Base-by-base conservation (phyloP, 2,113 vertebrate species). In the Ctenodactylus gundi region DNA sequence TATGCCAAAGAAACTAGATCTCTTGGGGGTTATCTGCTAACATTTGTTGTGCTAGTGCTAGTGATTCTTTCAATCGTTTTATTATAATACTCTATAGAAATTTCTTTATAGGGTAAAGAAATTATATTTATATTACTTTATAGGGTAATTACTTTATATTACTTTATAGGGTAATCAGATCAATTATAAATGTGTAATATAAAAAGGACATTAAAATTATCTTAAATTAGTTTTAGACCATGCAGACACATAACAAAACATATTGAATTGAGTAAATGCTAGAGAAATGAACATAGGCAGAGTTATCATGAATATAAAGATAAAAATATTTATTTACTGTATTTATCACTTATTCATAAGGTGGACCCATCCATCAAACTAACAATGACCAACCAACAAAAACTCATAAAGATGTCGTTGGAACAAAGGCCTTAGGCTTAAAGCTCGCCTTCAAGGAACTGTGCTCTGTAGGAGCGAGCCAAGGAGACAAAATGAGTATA, bases 201-300 rank as follows among this genome's bases (percentile, higher is more conserved):
- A 58, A 73, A 78, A 93, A 89, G 46, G 34, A 82, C 12, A 44
- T 51, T 64, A 18, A 21, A 87, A 86, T 90, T 18, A 91, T 70
- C 23, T 15, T 93, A 44, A 93, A 85, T 88, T 86, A 34, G 6
- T 77, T 89, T 83, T 78, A n/a, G 94, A 31, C 34, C 51, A 78
- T 20, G 78, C 0, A 72, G 34, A 87, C 20, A 78, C 27, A 57
- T 27, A 64, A 77, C 21, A 39, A 46, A 67, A 85, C 76, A 60
- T 65, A 72, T 82, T 78, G 92, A 86, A 46, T 3, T 20, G 57
- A 85, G 77, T 49, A 39, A 86, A 27, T 90, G 5, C 31, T 14
- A 8, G 18, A 18, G 4, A 39, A 55, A 62, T 76, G 64, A 80
- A 72, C 36, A 91, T 2, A 95, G 31, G 77, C 4, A 85, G 46